A percentile compares a stretch with the other conserved stretches of the same genome.
Evolutionary conservation across 2,888 invertebrate genomes (phyloP).

Genomic region (Tenthredo livida): DNA sequence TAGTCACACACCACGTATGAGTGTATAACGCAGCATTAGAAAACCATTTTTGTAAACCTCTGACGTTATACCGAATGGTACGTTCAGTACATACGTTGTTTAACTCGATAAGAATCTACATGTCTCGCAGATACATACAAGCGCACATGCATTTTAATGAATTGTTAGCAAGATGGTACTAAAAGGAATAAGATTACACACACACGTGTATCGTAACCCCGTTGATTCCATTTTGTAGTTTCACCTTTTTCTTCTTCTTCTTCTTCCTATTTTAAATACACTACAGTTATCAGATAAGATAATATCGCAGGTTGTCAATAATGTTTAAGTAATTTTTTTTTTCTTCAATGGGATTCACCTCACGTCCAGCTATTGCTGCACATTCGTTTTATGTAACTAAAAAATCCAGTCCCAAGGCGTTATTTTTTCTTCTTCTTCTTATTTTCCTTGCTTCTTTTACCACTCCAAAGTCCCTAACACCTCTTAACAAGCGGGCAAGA

Average conservation of each 20-base stretch:
- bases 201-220: background rate
- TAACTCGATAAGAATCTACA: background rate
- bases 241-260: background rate
- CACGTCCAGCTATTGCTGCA: slow-evolving; percentile 3
- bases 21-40: background rate
- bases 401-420: background rate
- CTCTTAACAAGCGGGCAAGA: background rate
- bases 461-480: background rate
- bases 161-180: background rate
- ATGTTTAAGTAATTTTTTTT: background rate
- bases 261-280: background rate
- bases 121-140: background rate
- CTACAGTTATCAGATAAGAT: background rate
- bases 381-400: background rate
- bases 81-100: background rate
- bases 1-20: background rate
- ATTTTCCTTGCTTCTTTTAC: background rate
- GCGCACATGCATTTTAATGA: background rate
- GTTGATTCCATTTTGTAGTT: background rate
- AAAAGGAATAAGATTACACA: slow-evolving; percentile 7
- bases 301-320: background rate
- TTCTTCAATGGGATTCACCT: background rate
- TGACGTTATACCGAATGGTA: background rate
- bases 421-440: background rate
- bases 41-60: slow-evolving; percentile 14